Base-by-base conservation (phyloP, 2,888 invertebrate species). In the Frankliniella intonsa region DNA sequence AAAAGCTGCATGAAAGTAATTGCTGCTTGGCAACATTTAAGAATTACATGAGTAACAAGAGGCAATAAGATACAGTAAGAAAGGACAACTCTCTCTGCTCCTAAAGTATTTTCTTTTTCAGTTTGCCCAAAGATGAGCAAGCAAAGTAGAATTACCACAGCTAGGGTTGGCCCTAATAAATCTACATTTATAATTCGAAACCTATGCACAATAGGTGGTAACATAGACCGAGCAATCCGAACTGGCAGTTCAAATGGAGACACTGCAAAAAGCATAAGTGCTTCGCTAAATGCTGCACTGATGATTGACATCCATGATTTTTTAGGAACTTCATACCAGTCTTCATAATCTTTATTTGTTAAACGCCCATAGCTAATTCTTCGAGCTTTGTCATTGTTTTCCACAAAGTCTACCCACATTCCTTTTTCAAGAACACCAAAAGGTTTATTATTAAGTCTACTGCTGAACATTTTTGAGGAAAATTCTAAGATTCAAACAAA, bases 161-260 rank as follows among this genome's bases (percentile, higher is more conserved):
- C 89, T 83, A 89, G 82, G 25, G 86, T 82, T 19, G 90, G 90
- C 3, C 90, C 90, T 80, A 89, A 82, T n/a, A 89, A 85, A 85
- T 90, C 90, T 14, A 88, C 87, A 85, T 88, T 86, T 25, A 89
- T 86, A 84, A 86, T 86, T 82, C 86, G 85, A 84, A 86, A 87
- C 82, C 85, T 87, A 81, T 86, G 85, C 80, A 87, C 82, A 65
- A 86, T 55, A 0, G 89, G 89, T 27, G 89, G 89, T 5, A 88
- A 83, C 85, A 90, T 88, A 5, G 90, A 89, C 49, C 86, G 85
- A 80, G 87, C 84, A 83, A 89, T 88, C 83, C 89, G 85, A 83
- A 86, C 85, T 19, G 86, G 84, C 79, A 89, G 84, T 83, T 89
- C 87, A 81, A 85, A 82, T 7, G 87, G 86, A 80, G 86, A 84